Evolutionary conservation across 1,140 invertebrate genomes (phyloP), one percentile per base, ranked within the genome.

Genomic region (Philopotamus ludificatus): DNA sequence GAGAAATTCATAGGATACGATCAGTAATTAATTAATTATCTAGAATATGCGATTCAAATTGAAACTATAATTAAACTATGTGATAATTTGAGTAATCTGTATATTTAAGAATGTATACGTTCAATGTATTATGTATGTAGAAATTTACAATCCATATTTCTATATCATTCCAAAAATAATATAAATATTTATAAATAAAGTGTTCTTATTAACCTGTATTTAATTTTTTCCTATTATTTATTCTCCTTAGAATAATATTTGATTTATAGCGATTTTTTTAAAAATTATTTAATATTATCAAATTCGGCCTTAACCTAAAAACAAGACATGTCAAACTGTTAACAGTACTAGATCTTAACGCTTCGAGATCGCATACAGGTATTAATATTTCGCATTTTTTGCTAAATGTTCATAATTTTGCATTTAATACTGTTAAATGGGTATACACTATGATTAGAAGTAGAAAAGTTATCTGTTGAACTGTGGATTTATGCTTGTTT

Each of bases 1-100:
- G 68, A 70, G 34, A 73, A 73, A 66, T 73, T 73, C 66, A 68
- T 72, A 23, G 66, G 66, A 59, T 71, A 70, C 50, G 66, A 65
- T 16, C 61, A 66, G 53, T 65, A 58, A 51, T 28, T n/a, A 59
- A 54, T 4, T 7, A 9, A 47, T 16, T 7, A 47, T 47, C 18
- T 34, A 7, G 28, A 34, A 4, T 16, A 47, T 16, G 18, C 44
- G 18, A 47, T 47, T 47, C 4, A 16, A 16, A 47, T 47, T 7
- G 4, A 4, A 15, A 15, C 44, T n/a, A n/a, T n/a, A n/a, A n/a
- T n/a, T n/a, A n/a, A n/a, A 16, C 28, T 47, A 25, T 58, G 41
- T 44, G 18, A 34, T 20, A 28, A 54, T 47, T 12, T 16, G 44
- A 28, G 8, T 50, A 20, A 50, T 20, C 4, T 50, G 10, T 54